Conservation (phyloP, 2,797 vertebrate species). For the Mus caroli region DNA sequence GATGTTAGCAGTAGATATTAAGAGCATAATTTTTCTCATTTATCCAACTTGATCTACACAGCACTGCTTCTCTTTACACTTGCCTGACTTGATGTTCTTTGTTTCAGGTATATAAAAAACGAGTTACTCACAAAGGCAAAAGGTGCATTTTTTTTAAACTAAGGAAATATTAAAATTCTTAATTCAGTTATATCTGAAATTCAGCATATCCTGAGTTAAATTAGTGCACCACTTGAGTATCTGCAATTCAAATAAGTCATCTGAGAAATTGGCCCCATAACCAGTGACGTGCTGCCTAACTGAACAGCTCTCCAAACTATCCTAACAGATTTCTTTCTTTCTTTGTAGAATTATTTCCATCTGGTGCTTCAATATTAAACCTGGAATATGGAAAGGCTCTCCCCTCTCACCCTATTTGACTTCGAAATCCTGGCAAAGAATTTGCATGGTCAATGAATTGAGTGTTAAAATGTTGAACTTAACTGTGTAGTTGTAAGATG, state of each 20-base stretch:
- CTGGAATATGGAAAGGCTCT: constrained; percentile 84
- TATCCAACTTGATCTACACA: constrained; percentile 46
- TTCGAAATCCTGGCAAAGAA: constrained; percentile 86
- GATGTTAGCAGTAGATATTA: not conserved
- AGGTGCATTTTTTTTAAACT: not conserved
- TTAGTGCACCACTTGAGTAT: constrained; percentile 81
- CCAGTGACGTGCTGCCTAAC: constrained; percentile 86
- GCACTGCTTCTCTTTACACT: not conserved
- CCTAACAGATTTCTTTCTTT: constrained; percentile 89
- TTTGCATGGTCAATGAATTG: constrained; percentile 77
- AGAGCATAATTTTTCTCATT: constrained; percentile 2
- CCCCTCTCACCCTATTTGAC: constrained; percentile 85
- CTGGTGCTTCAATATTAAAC: constrained; percentile 85
- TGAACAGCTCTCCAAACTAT: constrained; percentile 88
- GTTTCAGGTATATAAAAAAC: not conserved
- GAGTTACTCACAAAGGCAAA: constrained; percentile 25
- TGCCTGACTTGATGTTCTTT: constrained; percentile 32
- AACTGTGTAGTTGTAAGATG: constrained; percentile 63
- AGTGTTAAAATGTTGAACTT: constrained; percentile 81
- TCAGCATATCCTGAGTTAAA: constrained; percentile 85
- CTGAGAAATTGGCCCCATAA: constrained; percentile 88
- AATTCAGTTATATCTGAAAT: constrained; percentile 45
- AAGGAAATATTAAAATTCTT: constrained; percentile 65
- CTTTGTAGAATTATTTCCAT: constrained; percentile 90
- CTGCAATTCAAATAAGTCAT: constrained; percentile 89